Base-by-base conservation (phyloP, 2,113 vertebrate species). In the Platanista minor region DNA sequence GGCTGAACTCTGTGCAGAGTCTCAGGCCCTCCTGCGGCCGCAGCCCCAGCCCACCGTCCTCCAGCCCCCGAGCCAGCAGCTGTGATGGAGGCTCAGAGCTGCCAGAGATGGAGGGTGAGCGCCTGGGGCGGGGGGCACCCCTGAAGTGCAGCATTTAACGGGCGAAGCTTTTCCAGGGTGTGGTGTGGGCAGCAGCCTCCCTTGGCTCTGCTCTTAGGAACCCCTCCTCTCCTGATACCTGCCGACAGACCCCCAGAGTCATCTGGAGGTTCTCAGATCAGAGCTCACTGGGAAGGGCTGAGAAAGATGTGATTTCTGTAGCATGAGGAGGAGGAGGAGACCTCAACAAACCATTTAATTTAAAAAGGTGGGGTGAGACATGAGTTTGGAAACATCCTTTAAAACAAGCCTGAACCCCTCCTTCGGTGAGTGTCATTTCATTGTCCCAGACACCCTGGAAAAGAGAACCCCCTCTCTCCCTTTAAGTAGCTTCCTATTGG, bases 11-110 rank as follows among this genome's bases (percentile, higher is more conserved):
- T 1, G 14, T 15, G n/a, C 46, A 52, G 21, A 49, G 49, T 52
- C n/a, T 52, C 3, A 2, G 46, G 25, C 29, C 21, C 61, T 71
- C 21, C 36, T 49, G 9, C 31, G 71, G 41, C 83, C 39, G 23
- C 3, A 61, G 27, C 27, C 9, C 11, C 20, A 43, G 36, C 25
- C 52, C 25, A 6, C 4, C 88, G 21, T 71, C n/a, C 0, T 0
- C 33, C 27, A 2, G 12, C 23, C 49, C 0, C n/a, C 1, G 2
- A 12, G 78, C 33, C 41, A 54, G 41, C 2, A 0, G 49, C 71
- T 12, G 15, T 64, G 18, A 75, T 88, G 69, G 82, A 52, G 66
- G 8, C 96, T 64, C 23, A 71, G 74, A 41, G 59, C 23, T 52
- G 90, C 71, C 0, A 77, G 52, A 95, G n/a, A 41, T 23, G 43